Percentiles rank a stretch among this genome's conserved stretches.
These are phyloP conservation scores for Erebia epiphron DNA, from an alignment of 2,888 invertebrate genomes.

Conservation along the genomic window DNA sequence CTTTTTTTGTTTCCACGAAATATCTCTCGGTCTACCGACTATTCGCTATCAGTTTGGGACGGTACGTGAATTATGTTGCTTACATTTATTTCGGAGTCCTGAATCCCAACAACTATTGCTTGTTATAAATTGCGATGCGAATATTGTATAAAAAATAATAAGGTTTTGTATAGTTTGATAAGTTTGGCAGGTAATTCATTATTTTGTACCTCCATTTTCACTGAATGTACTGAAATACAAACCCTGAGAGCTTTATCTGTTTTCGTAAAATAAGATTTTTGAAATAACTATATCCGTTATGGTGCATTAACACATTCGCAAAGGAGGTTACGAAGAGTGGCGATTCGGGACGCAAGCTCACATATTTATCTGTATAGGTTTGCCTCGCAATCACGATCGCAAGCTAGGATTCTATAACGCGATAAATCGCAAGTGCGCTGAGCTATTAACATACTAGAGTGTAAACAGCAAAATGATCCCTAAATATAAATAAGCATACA, in stretches of 20 bases:
- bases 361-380: too few species aligned
- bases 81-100: constrained; percentile 29
- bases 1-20: constrained; percentile 42
- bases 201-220: background rate
- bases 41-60: constrained; percentile 37
- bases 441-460: background rate
- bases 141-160: constrained; percentile 27
- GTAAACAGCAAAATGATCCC: background rate
- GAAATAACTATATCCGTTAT: background rate
- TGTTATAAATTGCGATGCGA: constrained; percentile 24
- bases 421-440: background rate
- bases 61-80: constrained; percentile 39
- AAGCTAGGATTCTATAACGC: too few species aligned
- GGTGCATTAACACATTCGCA: background rate
- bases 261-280: background rate
- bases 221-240: background rate
- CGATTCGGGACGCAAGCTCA: too few species aligned
- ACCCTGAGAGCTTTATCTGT: background rate
- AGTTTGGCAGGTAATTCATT: background rate
- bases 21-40: constrained; percentile 42
- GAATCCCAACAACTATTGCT: constrained; percentile 27
- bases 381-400: too few species aligned
- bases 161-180: constrained; percentile 20
- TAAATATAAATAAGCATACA: background rate
- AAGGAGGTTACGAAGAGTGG: background rate